A percentile compares a stretch with the other conserved stretches of the same genome.
Conservation (phyloP, 2,797 vertebrate genomes). For the Natrix natrix region DNA sequence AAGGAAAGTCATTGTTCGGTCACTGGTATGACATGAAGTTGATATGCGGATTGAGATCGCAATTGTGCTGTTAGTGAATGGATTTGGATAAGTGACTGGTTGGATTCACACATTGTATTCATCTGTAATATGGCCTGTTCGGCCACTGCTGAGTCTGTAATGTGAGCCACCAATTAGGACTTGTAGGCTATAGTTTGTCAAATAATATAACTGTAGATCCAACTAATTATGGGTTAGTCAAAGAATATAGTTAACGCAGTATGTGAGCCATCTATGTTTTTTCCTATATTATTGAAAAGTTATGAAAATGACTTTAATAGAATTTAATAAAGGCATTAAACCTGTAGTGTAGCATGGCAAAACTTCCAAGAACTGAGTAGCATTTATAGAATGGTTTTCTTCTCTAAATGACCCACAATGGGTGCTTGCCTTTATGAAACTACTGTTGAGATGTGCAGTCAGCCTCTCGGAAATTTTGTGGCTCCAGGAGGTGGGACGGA, state of each 20-base stretch:
- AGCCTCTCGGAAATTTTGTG: neutral
- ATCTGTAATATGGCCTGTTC: neutral
- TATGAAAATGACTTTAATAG: constrained; percentile 35
- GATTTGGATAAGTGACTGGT: neutral
- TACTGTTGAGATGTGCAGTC: neutral
- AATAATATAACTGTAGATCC: neutral
- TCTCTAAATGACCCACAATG: neutral
- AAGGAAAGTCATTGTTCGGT: constrained; percentile 46
- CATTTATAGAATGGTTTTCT: neutral
- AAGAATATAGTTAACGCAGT: neutral
- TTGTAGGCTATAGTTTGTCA: neutral
- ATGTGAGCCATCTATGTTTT: neutral
- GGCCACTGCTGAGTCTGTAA: neutral
- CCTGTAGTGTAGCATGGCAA: neutral
- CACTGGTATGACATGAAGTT: neutral
- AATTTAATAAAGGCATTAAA: neutral
- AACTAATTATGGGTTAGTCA: neutral
- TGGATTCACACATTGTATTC: neutral
- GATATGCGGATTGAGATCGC: neutral
- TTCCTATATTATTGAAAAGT: neutral
- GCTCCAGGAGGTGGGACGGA: neutral
- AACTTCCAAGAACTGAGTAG: neutral
- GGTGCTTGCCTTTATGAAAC: neutral
- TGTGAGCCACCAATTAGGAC: neutral
- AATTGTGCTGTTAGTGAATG: neutral